phyloP scores from a whole-genome alignment of 1,140 invertebrate genomes.

The Pseudomyrmex cubaensis region DNA sequence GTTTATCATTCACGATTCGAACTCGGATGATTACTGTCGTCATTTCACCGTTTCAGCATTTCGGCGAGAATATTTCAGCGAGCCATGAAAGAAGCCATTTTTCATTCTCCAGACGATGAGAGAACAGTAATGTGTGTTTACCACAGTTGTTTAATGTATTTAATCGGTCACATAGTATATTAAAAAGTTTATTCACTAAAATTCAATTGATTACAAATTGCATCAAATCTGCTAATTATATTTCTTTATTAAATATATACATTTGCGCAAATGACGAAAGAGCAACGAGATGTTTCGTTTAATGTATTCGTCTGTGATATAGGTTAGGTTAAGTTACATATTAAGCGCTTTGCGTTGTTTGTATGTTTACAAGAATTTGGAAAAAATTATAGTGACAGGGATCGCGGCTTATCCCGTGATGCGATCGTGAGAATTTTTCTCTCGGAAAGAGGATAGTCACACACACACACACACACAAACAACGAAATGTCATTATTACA shows the following conservation, averaged over 20 bases:
- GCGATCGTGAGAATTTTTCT: neutral
- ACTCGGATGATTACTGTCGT: constrained; percentile 43
- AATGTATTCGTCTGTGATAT: too few species aligned
- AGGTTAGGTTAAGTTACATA: neutral
- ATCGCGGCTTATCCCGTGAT: neutral
- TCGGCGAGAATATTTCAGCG: constrained; percentile 27
- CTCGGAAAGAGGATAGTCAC: neutral
- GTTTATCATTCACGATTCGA: constrained; percentile 43
- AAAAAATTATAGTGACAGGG: neutral
- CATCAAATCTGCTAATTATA: too few species aligned
- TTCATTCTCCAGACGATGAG: constrained; percentile 22
- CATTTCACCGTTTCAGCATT: constrained; percentile 42
- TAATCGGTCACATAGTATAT: neutral
- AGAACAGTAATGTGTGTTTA: neutral
- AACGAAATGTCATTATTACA: constrained; percentile 56
- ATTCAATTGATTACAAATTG: too few species aligned
- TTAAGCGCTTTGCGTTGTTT: neutral
- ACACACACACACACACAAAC: too few species aligned
- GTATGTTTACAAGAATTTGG: neutral
- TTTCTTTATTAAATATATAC: too few species aligned
- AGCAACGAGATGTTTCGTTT: too few species aligned
- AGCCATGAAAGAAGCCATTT: constrained; percentile 2
- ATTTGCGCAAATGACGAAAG: too few species aligned
- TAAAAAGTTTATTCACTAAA: too few species aligned
- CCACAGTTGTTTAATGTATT: neutral